Evolutionary conservation across 2,113 vertebrate species (phyloP), one percentile per base, ranked within the genome.

Genomic region (Murina feae): DNA sequence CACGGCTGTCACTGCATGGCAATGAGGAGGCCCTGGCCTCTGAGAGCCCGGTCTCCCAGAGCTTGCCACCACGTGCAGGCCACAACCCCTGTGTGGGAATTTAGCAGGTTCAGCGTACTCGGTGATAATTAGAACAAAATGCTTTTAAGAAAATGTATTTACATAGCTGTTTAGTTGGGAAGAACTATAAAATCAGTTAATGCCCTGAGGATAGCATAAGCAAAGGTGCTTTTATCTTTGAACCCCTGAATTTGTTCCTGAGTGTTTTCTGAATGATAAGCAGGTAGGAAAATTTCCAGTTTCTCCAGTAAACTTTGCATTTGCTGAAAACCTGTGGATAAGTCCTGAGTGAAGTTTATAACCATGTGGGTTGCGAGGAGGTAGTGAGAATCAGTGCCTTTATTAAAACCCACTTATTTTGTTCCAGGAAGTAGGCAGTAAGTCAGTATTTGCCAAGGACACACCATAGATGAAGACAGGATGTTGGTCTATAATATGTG

Each of bases 361-460:
- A 94, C 76, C 91, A 65, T 93, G 96, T 91, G 87, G 94, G 44
- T 93, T 32, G 28, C 85, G 69, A 76, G 51, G 51, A 68, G 35
- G 30, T 53, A 66, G 91, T 82, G 91, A 97, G 97, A 96, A 92
- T 53, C 89, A 85, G 53, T 79, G 75, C 88, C 69, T 95, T 97
- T 96, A 96, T 97, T 97, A 86, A 53, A 93, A 90, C 94, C 91
- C 72, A 47, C 66, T 92, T 55, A 18, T 35, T 97, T 96, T 97
- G 93, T 95, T 95, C 75, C 82, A 86, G 96, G 72, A 96, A 93
- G 90, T 95, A 89, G 93, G 95, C 53, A 90, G 81, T 94, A 94
- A 96, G 85, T 97, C 87, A 96, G 83, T 96, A 94, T 66, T 94
- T 97, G 55, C 71, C 95, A 96, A 96, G 96, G 89, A 23, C 90